These are phyloP conservation scores for Oreotrochilus melanogaster DNA, from an alignment of 2,113 vertebrate genomes.

Conservation along the genomic window DNA sequence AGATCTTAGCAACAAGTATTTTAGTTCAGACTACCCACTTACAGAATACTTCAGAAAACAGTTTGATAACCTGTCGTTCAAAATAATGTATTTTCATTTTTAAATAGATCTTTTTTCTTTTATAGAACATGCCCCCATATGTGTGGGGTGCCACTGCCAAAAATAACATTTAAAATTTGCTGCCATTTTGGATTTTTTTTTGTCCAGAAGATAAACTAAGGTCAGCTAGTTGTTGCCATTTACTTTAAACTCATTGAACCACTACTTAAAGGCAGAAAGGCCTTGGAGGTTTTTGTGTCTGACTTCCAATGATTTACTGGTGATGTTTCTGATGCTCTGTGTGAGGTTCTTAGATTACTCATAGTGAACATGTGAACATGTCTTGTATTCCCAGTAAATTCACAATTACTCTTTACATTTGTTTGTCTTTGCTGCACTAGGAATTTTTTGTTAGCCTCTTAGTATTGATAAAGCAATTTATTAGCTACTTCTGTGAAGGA, in stretches of 20 bases:
- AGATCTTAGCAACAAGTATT: neutral
- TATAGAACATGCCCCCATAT: neutral
- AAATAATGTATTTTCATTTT: neutral
- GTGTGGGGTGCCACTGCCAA: neutral
- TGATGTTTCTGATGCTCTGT: neutral
- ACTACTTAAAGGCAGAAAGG: neutral
- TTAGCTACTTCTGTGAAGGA: neutral
- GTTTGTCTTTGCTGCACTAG: neutral
- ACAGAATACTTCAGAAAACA: neutral
- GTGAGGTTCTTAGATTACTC: neutral
- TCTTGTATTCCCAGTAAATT: neutral
- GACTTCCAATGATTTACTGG: neutral
- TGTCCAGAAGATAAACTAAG: neutral
- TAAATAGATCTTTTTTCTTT: neutral
- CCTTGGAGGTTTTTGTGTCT: neutral
- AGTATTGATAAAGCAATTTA: neutral
- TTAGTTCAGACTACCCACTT: neutral
- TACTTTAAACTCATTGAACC: neutral
- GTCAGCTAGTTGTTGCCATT: neutral
- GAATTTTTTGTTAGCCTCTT: neutral
- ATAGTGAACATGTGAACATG: fast-evolving
- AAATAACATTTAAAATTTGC: neutral
- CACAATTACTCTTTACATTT: neutral
- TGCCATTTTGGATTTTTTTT: fast-evolving
- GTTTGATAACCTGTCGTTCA: neutral